These are phyloP conservation scores for Lithobates pipiens DNA, from an alignment of 2,797 vertebrate species.

Conservation along the genomic window DNA sequence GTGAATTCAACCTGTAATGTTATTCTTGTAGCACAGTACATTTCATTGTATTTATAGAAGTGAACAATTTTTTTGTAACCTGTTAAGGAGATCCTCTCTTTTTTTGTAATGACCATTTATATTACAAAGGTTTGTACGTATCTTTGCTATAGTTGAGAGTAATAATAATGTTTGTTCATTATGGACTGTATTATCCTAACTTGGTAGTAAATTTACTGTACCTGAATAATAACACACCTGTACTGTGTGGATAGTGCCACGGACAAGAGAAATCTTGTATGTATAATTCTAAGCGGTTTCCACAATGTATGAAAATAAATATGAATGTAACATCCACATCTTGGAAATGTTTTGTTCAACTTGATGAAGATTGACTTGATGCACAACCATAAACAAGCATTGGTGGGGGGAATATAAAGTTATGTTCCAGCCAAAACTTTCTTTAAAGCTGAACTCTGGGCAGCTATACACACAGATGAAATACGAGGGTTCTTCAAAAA, in stretches of 20 bases:
- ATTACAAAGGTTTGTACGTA: conserved; percentile 77
- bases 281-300: conserved; percentile 75
- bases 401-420: too few species aligned
- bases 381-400: background rate
- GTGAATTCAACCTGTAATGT: conserved; percentile 72
- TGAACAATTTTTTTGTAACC: conserved; percentile 78
- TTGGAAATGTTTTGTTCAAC: background rate
- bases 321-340: conserved; percentile 42
- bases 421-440: too few species aligned
- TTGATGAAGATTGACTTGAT: too few species aligned
- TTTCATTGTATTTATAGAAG: conserved; percentile 81
- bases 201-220: conserved; percentile 77
- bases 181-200: conserved; percentile 73
- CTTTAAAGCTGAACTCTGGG: too few species aligned
- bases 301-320: conserved; percentile 76
- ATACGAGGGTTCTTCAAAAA: too few species aligned
- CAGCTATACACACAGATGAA: too few species aligned
- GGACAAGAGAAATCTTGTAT: conserved; percentile 69
- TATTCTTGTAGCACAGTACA: conserved; percentile 70
- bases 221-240: conserved; percentile 67
- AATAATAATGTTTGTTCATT: conserved; percentile 67
- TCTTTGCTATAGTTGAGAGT: conserved; percentile 73
- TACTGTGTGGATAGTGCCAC: conserved; percentile 69
- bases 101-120: conserved; percentile 81
- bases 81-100: conserved; percentile 78